These are phyloP conservation scores for Mimas tiliae DNA, from an alignment of 2,888 invertebrate genomes.

Conservation along the genomic window DNA sequence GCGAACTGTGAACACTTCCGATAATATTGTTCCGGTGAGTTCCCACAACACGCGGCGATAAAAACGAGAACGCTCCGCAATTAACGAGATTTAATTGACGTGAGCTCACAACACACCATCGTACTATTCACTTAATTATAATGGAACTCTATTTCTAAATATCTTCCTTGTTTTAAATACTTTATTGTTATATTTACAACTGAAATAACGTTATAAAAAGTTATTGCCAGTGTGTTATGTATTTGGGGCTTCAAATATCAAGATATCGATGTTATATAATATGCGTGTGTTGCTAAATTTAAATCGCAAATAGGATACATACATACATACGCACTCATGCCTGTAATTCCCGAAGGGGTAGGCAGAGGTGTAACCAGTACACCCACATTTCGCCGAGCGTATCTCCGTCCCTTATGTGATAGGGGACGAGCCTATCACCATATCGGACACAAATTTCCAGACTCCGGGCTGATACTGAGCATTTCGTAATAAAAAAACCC, in stretches of 20 bases:
- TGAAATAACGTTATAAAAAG: background rate
- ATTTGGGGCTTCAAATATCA: background rate
- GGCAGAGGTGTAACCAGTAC: too few relatives aligned
- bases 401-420: too few relatives aligned
- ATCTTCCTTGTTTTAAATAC: conserved; percentile 19
- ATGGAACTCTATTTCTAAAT: conserved; percentile 14
- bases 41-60: conserved; percentile 66
- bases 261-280: background rate
- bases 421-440: too few relatives aligned
- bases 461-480: too few relatives aligned
- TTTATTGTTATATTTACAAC: background rate
- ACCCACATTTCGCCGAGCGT: too few relatives aligned
- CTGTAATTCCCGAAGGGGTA: too few relatives aligned
- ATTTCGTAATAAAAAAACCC: too few relatives aligned
- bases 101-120: conserved; percentile 16
- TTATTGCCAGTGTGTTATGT: background rate
- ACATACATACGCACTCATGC: too few relatives aligned
- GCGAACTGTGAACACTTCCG: conserved; percentile 50
- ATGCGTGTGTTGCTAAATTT: too few relatives aligned
- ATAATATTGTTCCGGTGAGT: conserved; percentile 75
- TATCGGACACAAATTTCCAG: too few relatives aligned
- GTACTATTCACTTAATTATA: conserved; percentile 17
- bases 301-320: too few relatives aligned
- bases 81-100: conserved; percentile 35
- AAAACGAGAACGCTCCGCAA: conserved; percentile 49